A percentile compares a stretch with the other conserved stretches of the same genome.
Evolutionary conservation across 1,140 invertebrate species (phyloP).

Genomic region (Glossosoma conforme): DNA sequence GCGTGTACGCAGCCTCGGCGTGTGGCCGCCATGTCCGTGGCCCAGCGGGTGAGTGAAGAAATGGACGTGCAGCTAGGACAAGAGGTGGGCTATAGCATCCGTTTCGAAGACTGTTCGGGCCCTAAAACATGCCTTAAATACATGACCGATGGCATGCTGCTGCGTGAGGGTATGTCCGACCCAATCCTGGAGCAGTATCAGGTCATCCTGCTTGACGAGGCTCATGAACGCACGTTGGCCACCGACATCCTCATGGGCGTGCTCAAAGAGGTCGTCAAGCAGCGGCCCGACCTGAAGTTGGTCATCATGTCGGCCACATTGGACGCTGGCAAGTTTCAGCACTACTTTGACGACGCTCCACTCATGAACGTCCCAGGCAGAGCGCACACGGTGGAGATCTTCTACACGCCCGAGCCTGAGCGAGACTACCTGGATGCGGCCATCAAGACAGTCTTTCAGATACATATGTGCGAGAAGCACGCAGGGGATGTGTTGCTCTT

Average conservation of each 20-base stretch:
- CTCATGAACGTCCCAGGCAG: conserved; percentile 91
- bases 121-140: conserved; percentile 89
- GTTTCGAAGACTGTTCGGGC: conserved; percentile 99
- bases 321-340: conserved; percentile 99
- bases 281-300: conserved; percentile 90
- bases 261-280: conserved; percentile 95
- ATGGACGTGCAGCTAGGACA: conserved; percentile 95
- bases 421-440: conserved; percentile 97
- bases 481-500: conserved; percentile 93
- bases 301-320: conserved; percentile 99
- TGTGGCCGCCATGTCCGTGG: conserved; percentile 99
- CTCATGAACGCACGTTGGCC: conserved; percentile 96
- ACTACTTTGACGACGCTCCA: conserved; percentile 97
- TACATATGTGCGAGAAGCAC: conserved; percentile 97
- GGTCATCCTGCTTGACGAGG: conserved; percentile 95
- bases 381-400: conserved; percentile 90
- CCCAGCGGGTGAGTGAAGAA: conserved; percentile 96
- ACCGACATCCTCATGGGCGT: conserved; percentile 99
- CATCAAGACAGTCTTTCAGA: conserved; percentile 97
- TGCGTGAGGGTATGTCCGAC: conserved; percentile 98
- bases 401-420: conserved; percentile 98
- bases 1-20: conserved; percentile 96
- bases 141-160: conserved; percentile 99
- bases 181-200: conserved; percentile 96
- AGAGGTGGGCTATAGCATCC: conserved; percentile 98